phyloP scores from a whole-genome alignment of 2,888 invertebrate genomes.

The Acrobasis repandana region DNA sequence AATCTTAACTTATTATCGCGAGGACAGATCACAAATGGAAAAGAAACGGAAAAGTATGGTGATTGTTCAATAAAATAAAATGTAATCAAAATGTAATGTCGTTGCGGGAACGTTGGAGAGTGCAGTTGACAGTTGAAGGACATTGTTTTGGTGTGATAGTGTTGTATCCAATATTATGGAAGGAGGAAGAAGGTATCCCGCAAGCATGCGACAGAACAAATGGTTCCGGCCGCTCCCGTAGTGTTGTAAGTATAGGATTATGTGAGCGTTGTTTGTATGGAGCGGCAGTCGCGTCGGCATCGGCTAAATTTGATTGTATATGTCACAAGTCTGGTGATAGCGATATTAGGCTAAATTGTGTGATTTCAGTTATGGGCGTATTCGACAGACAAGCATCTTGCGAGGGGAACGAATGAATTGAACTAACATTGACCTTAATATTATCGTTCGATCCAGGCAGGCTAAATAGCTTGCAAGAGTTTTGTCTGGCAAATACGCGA shows the following conservation, averaged over 20 bases:
- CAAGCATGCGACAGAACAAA: conserved; percentile 57
- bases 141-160: conserved; percentile 79
- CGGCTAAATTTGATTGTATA: conserved; percentile 18
- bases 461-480: no score
- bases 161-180: conserved; percentile 81
- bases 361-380: conserved; percentile 31
- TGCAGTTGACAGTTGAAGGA: conserved; percentile 64
- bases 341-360: conserved; percentile 25
- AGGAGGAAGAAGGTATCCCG: conserved; percentile 73
- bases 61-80: conserved; percentile 58
- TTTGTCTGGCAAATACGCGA: no score
- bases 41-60: conserved; percentile 74
- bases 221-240: conserved; percentile 59
- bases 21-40: conserved; percentile 73
- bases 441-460: no score
- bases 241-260: conserved; percentile 62
- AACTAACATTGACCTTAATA: no score
- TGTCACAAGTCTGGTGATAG: conserved; percentile 13
- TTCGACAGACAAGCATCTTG: no score
- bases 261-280: conserved; percentile 45
- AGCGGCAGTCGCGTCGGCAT: conserved; percentile 12
- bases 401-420: no score
- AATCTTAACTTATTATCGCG: conserved; percentile 81
- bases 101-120: conserved; percentile 65
- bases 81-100: conserved; percentile 55